These are phyloP conservation scores for Pelochelys cantorii DNA, from an alignment of 2,797 vertebrate genomes.

Conservation along the genomic window DNA sequence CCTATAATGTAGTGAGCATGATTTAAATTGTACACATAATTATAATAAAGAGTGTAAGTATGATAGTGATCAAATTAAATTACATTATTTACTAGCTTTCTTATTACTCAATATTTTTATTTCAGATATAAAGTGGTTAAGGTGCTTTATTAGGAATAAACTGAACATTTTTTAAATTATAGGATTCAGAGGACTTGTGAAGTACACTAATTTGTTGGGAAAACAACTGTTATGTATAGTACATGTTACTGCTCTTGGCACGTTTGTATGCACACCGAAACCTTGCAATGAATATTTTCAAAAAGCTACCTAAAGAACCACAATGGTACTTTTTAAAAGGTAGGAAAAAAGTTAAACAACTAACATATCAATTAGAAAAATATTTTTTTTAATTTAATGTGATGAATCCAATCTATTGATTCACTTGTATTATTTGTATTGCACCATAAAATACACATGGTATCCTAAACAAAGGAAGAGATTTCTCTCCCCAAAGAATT, in stretches of 20 bases:
- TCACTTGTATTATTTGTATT: neutral
- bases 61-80: conserved; percentile 56
- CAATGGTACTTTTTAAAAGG: neutral
- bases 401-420: neutral
- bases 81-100: conserved; percentile 27
- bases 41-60: conserved; percentile 46
- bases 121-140: conserved; percentile 42
- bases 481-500: neutral
- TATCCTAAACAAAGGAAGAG: neutral
- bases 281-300: neutral
- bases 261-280: neutral
- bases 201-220: neutral
- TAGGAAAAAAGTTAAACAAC: neutral
- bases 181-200: neutral
- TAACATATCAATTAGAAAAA: neutral
- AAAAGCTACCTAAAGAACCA: neutral
- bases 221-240: neutral
- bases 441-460: neutral
- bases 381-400: neutral
- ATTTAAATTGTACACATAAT: conserved; percentile 48
- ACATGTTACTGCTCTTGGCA: neutral
- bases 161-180: conserved; percentile 12
- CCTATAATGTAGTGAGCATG: conserved; percentile 45
- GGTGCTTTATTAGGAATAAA: conserved; percentile 37
- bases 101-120: conserved; percentile 19